phyloP scores from a whole-genome alignment of 2,888 invertebrate genomes.

The Onchidella celtica region DNA sequence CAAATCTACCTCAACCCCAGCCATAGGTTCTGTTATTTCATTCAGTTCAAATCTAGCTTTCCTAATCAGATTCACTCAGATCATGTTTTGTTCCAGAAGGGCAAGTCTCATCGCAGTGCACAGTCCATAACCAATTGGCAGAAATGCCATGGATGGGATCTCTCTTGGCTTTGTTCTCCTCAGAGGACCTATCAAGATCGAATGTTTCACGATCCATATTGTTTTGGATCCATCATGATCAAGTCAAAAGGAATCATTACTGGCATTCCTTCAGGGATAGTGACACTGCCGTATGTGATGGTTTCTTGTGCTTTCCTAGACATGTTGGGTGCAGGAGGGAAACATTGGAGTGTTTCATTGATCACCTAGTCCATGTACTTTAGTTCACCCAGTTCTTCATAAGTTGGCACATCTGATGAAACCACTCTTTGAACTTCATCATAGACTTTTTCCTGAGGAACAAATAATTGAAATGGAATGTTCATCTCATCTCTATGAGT shows the following conservation, averaged over 20 bases:
- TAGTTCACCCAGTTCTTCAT: constrained; percentile 8
- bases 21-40: background rate
- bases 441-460: constrained; percentile 20
- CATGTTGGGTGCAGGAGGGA: background rate
- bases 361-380: constrained; percentile 10
- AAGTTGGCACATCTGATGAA: background rate
- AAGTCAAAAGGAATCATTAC: background rate
- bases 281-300: background rate
- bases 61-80: background rate
- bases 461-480: too few relatives aligned
- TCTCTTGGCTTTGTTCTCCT: background rate
- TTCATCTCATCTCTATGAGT: background rate
- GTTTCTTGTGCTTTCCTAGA: background rate
- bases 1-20: background rate
- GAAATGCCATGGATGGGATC: constrained; percentile 11
- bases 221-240: background rate
- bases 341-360: background rate
- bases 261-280: background rate
- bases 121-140: constrained; percentile 18
- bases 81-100: background rate
- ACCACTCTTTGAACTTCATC: background rate
- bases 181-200: constrained; percentile 14
- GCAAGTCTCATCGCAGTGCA: constrained; percentile 7
- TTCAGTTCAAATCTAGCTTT: constrained; percentile 18
- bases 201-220: constrained; percentile 6